Evolutionary conservation across 2,797 vertebrate genomes (phyloP), one percentile per base, ranked within the genome.

Genomic region (Acipenser transmontanus): DNA sequence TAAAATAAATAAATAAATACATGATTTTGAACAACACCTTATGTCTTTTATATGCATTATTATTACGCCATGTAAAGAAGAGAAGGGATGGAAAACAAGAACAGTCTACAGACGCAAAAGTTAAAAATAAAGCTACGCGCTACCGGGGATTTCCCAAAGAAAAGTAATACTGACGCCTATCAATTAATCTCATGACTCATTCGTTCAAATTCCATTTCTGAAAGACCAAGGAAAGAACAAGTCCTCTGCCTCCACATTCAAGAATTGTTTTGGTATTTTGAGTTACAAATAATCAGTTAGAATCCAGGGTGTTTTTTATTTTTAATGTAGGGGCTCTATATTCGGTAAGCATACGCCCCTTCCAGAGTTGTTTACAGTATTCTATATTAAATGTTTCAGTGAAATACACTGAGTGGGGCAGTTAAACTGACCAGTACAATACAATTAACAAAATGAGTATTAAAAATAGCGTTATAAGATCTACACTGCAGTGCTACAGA

Each of bases 181-280:
- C 70, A 70, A 59, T 76, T 63, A 75, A 49, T 63, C 60, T 61
- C 73, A 63, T 78, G 78, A 82, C 72, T 82, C 76, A 78, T 68
- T 66, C 14, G 69, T 72, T 72, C 71, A 72, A 11, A 17, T 61
- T 17, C 11, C 13, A 61, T 8, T 17, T 61, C 7, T 61, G n/a
- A 47, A 14, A 10, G 17, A 9, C 13, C 10, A 54, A 54, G n/a
- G 52, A n/a, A 54, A 54, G 52, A 54, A 54, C 17, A 75, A 73
- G 70, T 71, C 47, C 65, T 69, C 52, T 68, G 63, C 72, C 69
- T n/a, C n/a, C 78, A 71, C 70, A 79, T 75, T 68, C 48, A 61
- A n/a, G n/a, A n/a, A n/a, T n/a, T 14, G 50, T 48, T 57, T 48
- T 67, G 61, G 57, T 68, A 62, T 61, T 67, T 69, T n/a, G 47